These are phyloP conservation scores for Cydia amplana DNA, from an alignment of 1,140 invertebrate species.

Conservation along the genomic window DNA sequence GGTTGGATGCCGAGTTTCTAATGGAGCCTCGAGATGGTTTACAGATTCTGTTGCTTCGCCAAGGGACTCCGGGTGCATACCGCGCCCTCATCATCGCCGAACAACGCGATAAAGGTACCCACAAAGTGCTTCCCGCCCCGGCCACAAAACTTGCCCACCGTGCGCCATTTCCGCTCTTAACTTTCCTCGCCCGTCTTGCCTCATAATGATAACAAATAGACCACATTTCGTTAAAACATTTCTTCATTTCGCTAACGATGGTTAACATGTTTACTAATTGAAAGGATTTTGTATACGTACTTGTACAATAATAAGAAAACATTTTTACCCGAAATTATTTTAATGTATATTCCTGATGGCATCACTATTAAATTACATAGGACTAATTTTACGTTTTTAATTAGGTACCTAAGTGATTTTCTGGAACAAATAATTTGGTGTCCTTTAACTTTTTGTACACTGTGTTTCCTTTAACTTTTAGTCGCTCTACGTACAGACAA, in stretches of 20 bases:
- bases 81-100: conserved; percentile 56
- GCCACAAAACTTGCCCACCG: conserved; percentile 33
- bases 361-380: too few species aligned
- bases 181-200: conserved; percentile 63
- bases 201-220: conserved; percentile 72
- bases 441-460: too few species aligned
- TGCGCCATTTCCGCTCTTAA: conserved; percentile 70
- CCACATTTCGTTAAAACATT: conserved; percentile 56
- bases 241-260: conserved; percentile 53
- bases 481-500: too few species aligned
- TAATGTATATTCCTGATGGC: too few species aligned
- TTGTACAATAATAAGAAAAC: too few species aligned
- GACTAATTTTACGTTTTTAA: too few species aligned
- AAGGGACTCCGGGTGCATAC: conserved; percentile 55
- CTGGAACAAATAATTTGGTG: too few species aligned
- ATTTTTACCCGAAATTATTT: too few species aligned
- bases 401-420: too few species aligned
- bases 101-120: conserved; percentile 45
- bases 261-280: conserved; percentile 31
- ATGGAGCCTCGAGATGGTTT: conserved; percentile 60
- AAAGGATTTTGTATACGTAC: not conserved
- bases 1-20: conserved; percentile 52
- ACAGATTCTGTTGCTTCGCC: conserved; percentile 52
- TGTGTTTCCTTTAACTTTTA: too few species aligned
- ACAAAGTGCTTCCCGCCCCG: conserved; percentile 40